Evolutionary conservation across 2,113 vertebrate genomes (phyloP).

Genomic region (Catharus minimus): DNA sequence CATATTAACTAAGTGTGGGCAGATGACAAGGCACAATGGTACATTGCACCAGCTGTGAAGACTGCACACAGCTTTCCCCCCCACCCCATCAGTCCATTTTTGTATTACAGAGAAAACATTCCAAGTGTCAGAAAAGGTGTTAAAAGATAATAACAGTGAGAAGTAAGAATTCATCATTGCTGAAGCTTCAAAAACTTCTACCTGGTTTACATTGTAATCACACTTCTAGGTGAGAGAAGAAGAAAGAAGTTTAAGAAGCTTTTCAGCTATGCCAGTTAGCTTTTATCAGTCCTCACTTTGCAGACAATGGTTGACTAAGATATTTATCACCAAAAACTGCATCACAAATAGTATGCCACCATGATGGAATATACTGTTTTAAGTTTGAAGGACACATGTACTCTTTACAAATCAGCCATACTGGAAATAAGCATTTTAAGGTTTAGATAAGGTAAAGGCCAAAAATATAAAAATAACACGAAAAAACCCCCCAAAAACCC

Average conservation of each 20-base stretch:
- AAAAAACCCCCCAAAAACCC: too few species aligned
- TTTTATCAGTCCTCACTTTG: background rate
- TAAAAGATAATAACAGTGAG: slow-evolving; percentile 59
- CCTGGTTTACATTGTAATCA: slow-evolving; percentile 7
- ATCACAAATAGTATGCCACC: background rate
- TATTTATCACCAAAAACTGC: background rate
- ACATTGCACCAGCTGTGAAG: slow-evolving; percentile 51
- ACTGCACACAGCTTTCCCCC: background rate
- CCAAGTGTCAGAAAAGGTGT: slow-evolving; percentile 56
- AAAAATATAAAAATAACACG: background rate
- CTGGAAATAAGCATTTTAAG: background rate
- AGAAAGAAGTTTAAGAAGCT: background rate
- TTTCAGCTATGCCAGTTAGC: background rate
- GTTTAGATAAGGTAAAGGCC: background rate
- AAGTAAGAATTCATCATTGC: slow-evolving; percentile 46
- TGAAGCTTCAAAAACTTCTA: slow-evolving; percentile 31
- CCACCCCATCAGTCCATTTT: slow-evolving; percentile 18
- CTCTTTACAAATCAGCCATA: background rate
- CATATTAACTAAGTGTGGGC: slow-evolving; percentile 67
- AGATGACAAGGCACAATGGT: slow-evolving; percentile 54
- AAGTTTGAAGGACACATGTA: background rate
- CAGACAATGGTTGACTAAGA: background rate
- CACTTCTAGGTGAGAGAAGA: background rate
- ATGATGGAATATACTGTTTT: background rate
- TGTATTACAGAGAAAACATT: slow-evolving; percentile 37